These are phyloP conservation scores for Babyrousa celebensis DNA, from an alignment of 2,797 vertebrate species.

Conservation along the genomic window DNA sequence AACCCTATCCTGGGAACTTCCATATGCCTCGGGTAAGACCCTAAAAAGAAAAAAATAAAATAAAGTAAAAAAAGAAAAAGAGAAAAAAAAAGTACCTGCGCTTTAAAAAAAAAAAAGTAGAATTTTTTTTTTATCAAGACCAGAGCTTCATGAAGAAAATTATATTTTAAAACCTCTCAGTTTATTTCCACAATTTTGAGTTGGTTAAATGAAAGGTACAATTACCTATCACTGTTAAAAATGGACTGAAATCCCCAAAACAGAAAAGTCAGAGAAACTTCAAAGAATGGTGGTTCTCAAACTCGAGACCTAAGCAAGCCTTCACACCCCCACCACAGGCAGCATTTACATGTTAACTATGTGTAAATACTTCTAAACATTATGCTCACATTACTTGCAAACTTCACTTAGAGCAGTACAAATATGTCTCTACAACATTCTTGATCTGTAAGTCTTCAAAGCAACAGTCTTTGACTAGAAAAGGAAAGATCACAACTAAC, in stretches of 20 bases:
- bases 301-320: neutral
- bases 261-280: neutral
- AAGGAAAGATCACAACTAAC: neutral
- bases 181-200: neutral
- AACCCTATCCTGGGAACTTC: too few relatives aligned
- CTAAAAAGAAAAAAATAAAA: too few relatives aligned
- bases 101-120: neutral
- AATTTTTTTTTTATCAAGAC: too few relatives aligned
- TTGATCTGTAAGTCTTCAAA: neutral
- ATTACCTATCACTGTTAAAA: neutral
- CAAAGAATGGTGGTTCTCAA: neutral
- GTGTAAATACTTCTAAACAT: too few relatives aligned
- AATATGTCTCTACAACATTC: neutral
- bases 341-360: accelerated
- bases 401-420: neutral
- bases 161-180: neutral
- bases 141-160: neutral
- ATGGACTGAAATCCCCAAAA: neutral
- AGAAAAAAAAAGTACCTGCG: neutral
- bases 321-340: neutral
- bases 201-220: neutral
- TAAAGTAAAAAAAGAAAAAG: neutral
- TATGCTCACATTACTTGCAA: accelerated
- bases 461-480: neutral
- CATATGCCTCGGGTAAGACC: too few relatives aligned